A percentile compares a stretch with the other conserved stretches of the same genome.
These are phyloP conservation scores for Euwallacea fornicatus DNA, from an alignment of 1,140 invertebrate species.

Conservation along the genomic window DNA sequence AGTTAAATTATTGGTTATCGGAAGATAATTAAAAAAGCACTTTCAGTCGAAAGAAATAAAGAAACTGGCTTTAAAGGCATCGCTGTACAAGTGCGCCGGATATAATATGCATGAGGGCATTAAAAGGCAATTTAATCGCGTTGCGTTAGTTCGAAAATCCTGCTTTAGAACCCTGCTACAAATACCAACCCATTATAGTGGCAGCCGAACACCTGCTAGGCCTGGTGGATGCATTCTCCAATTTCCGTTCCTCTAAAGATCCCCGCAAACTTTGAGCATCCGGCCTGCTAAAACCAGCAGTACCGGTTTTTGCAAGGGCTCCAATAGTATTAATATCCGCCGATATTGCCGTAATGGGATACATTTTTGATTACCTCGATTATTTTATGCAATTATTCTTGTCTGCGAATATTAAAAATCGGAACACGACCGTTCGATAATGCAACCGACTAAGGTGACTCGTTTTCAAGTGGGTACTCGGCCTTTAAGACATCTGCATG, in stretches of 20 bases:
- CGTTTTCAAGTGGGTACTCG: background rate
- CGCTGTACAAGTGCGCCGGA: background rate
- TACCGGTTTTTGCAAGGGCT: constrained; percentile 32
- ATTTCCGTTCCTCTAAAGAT: constrained; percentile 35
- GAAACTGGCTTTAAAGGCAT: background rate
- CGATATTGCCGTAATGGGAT: constrained; percentile 13
- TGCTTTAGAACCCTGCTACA: constrained; percentile 19
- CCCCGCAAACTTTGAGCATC: constrained; percentile 32
- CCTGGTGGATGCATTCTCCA: constrained; percentile 21
- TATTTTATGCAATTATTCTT: constrained; percentile 14
- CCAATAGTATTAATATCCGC: constrained; percentile 27
- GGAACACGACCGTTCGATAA: background rate
- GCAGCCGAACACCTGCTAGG: constrained; percentile 31
- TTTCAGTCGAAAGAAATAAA: background rate
- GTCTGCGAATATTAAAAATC: constrained; percentile 3
- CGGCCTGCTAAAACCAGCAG: constrained; percentile 33
- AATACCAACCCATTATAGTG: constrained; percentile 5
- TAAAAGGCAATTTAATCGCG: constrained; percentile 10
- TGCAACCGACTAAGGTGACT: background rate
- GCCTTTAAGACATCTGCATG: background rate
- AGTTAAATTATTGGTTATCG: constrained; percentile 23
- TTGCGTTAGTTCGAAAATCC: constrained; percentile 4
- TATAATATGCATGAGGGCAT: background rate
- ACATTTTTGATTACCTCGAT: constrained; percentile 10
- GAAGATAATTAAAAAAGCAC: constrained; percentile 22